These are phyloP conservation scores for Ursus arctos DNA, from an alignment of 2,113 vertebrate genomes.

Conservation along the genomic window DNA sequence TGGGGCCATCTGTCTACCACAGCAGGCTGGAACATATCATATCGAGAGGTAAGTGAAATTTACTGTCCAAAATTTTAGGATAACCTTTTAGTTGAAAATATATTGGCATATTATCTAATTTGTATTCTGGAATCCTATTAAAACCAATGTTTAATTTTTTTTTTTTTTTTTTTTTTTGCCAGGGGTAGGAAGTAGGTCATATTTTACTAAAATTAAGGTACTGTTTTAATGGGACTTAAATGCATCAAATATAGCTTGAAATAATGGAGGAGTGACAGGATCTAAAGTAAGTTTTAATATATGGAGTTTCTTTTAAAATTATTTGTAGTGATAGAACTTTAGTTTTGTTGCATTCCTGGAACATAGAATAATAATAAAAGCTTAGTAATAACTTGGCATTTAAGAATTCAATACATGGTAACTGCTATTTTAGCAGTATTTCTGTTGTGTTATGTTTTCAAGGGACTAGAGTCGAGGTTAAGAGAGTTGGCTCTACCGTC, in stretches of 20 bases:
- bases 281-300: neutral
- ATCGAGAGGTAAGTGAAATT: neutral
- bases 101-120: neutral
- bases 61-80: neutral
- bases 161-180: neutral
- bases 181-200: neutral
- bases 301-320: neutral
- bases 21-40: neutral
- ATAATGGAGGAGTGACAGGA: neutral
- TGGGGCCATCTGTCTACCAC: neutral
- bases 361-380: neutral
- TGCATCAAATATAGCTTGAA: neutral
- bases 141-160: neutral
- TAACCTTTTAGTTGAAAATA: neutral
- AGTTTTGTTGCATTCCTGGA: neutral
- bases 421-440: neutral
- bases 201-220: slow-evolving; percentile 14
- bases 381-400: neutral
- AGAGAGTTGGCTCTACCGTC: neutral
- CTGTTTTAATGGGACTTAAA: neutral
- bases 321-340: neutral
- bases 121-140: neutral
- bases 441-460: neutral
- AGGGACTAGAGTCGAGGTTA: neutral
- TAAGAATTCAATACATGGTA: neutral